phyloP scores from a whole-genome alignment of 2,888 invertebrate species.

The Actias luna region DNA sequence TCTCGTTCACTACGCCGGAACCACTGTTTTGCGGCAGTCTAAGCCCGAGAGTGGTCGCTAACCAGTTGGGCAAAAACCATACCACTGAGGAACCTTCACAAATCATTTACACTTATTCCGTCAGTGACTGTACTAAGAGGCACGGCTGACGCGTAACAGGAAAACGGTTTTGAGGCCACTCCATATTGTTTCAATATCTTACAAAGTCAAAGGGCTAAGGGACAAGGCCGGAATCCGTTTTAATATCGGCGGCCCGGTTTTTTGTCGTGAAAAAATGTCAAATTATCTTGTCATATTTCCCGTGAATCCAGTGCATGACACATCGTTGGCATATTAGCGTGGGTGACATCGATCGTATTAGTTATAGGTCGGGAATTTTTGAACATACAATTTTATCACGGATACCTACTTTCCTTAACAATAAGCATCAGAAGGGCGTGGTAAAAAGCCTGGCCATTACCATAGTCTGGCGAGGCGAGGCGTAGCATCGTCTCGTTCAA shows the following conservation, averaged over 20 bases:
- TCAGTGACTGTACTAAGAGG: background rate
- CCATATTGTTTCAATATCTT: slow-evolving; percentile 13
- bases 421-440: no score
- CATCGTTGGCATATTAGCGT: background rate
- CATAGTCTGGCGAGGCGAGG: no score
- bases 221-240: slow-evolving; percentile 14
- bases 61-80: no score
- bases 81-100: no score
- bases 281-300: slow-evolving; percentile 17
- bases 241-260: slow-evolving; percentile 16
- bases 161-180: slow-evolving; percentile 9
- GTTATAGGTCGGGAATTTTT: background rate
- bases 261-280: slow-evolving; percentile 14
- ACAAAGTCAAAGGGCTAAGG: slow-evolving; percentile 6
- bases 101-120: no score
- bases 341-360: background rate
- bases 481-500: no score
- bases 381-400: background rate
- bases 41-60: no score
- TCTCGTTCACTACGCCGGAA: no score
- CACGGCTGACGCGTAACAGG: background rate
- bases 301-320: background rate
- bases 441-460: no score
- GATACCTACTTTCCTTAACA: background rate
- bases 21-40: no score